Base-by-base conservation (phyloP, 2,113 vertebrate species). In the Sylvilagus bachmani region DNA sequence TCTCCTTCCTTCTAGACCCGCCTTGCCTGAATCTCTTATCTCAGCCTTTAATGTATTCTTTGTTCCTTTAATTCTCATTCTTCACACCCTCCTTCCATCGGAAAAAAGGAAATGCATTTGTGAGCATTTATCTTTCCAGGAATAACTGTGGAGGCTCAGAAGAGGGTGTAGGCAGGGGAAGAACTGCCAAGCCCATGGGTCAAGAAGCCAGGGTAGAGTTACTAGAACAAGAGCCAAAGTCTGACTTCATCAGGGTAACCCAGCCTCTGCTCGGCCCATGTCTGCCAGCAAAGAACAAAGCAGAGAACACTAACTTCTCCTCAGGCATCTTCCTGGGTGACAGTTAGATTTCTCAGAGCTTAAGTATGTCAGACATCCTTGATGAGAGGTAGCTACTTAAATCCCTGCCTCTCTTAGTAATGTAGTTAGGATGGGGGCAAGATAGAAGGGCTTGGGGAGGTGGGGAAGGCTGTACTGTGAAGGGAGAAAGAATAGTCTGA, bases 261-360 rank as follows among this genome's bases (percentile, higher is more conserved):
- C 66, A 82, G 81, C 70, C 12, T 0, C 38, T 11, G 11, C 29
- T n/a, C 24, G 53, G 73, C 67, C 71, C 21, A 31, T 9, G 44
- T 67, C 73, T 86, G n/a, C 82, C 91, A 92, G 51, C 31, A 33
- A 33, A 92, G 12, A 69, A 69, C 61, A 92, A 74, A 80, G 71
- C 55, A 21, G 62, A 51, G 69, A 94, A 77, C 86, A 11, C 66
- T 80, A 44, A 71, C 80, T 91, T 90, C 82, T 86, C 51, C 64
- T 62, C 73, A 53, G 36, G 74, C 86, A 69, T 53, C 75, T 91
- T 77, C 24, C 86, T 86, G n/a, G 83, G 44, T 87, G 53, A 36
- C 67, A 87, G 49, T 27, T 75, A 33, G 89, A 78, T 82, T 91
- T 74, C 71, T 86, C 86, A 83, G 89, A 67, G 33, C 82, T 79